Evolutionary conservation across 2,888 invertebrate species (phyloP).

Genomic region (Electrophaes corylata): DNA sequence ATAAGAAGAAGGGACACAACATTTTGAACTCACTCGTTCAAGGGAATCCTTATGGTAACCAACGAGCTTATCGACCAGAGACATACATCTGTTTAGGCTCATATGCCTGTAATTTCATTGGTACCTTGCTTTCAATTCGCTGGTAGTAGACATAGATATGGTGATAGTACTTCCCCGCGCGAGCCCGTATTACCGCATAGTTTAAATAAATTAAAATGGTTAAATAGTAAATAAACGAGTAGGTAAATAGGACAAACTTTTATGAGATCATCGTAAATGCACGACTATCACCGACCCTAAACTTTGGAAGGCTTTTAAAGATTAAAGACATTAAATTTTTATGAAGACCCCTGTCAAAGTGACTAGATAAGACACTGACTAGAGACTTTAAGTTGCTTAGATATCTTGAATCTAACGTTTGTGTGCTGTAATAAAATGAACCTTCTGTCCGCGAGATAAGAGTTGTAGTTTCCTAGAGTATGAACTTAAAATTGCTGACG

Average conservation of each 20-base stretch:
- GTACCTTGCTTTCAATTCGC: too few species aligned
- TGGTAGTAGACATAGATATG: too few species aligned
- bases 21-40: too few species aligned
- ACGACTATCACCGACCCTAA: conserved; percentile 65
- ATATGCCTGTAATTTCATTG: too few species aligned
- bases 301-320: conserved; percentile 71
- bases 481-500: conserved; percentile 20
- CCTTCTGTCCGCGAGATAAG: conserved; percentile 29
- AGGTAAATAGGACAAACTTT: conserved; percentile 53
- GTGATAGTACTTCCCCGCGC: too few species aligned
- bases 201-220: too few species aligned
- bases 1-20: too few species aligned
- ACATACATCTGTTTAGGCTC: too few species aligned
- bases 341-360: conserved; percentile 70
- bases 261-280: conserved; percentile 66
- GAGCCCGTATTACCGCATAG: too few species aligned
- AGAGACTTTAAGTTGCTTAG: conserved; percentile 52
- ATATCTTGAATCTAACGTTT: conserved; percentile 41
- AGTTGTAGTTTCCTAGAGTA: conserved; percentile 17
- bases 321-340: conserved; percentile 77
- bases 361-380: conserved; percentile 47
- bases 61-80: too few species aligned
- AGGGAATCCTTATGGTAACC: too few species aligned
- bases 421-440: conserved; percentile 33
- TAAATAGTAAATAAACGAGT: conserved; percentile 47